Conservation (phyloP, 2,797 vertebrate genomes). For the Liasis olivaceus region DNA sequence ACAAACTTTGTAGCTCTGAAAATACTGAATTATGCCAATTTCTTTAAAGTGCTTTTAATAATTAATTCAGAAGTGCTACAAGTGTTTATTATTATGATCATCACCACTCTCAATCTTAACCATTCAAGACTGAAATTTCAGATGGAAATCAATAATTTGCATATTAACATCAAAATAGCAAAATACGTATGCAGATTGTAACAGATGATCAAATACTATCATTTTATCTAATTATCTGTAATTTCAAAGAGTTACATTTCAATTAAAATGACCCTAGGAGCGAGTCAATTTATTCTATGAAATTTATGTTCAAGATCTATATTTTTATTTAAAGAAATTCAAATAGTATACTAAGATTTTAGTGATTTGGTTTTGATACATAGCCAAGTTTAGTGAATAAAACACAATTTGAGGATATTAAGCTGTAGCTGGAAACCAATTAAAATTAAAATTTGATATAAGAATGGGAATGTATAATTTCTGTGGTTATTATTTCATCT, state of each 20-base stretch:
- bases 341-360: neutral
- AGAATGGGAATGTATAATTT: neutral
- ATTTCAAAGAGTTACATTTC: no score
- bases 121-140: neutral
- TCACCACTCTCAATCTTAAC: neutral
- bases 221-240: neutral
- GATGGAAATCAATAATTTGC: neutral
- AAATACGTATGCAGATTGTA: neutral
- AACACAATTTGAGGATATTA: neutral
- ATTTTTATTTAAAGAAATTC: neutral
- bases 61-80: neutral
- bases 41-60: neutral
- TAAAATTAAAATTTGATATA: neutral
- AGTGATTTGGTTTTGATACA: neutral
- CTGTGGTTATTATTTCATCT: neutral
- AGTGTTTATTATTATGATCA: neutral
- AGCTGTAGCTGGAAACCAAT: neutral
- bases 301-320: neutral
- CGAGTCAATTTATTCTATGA: neutral
- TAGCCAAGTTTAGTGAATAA: neutral
- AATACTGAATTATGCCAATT: neutral
- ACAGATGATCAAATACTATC: no score
- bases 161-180: neutral
- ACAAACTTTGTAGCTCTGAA: neutral
- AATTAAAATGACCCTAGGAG: neutral